Base-by-base conservation (phyloP, 2,113 vertebrate species). In the Passer montanus region DNA sequence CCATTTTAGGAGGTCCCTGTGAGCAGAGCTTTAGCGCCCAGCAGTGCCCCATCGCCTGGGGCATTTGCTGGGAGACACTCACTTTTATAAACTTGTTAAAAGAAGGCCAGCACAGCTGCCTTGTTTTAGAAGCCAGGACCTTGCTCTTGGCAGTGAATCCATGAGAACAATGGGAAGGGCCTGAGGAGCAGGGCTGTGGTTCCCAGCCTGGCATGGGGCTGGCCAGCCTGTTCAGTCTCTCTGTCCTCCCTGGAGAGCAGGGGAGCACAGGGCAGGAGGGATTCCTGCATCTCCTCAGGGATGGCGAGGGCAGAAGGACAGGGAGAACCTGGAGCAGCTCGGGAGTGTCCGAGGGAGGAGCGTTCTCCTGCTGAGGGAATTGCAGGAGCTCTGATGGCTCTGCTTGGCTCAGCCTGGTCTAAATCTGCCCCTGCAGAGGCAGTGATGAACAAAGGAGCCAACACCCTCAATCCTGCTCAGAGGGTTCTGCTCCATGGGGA, bases 131-230 rank as follows among this genome's bases (percentile, higher is more conserved):
- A 97, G 52, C 68, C 72, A 73, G 89, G 89, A 94, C 95, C 94
- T 97, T 91, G 89, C 91, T 84, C 33, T 53, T 97, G 97, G 93
- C 97, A 98, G 97, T 39, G 97, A 97, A 98, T 98, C 98, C 94
- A 98, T 98, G 94, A 90, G 74, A 96, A 68, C 96, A 97, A 98
- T 13, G 11, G 13, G 39, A 41, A 41, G 39, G 39, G 39, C 43
- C 43, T 43, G 43, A 43, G 43, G 15, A 91, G 13, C 39, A 41
- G 39, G 39, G 39, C 39, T 41, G 35, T 37, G 39, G 39, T 41
- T 41, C 39, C 39, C 46, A 77, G 91, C 94, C 96, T 90, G 97
- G 91, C 39, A 60, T 12, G 92, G 68, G 55, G 50, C 90, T 97
- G 96, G 95, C 90, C 97, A 80, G 39, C 89, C 69, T 64, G 81